Percentiles rank a stretch among this genome's conserved stretches.
Conservation (phyloP, 2,113 vertebrate genomes). For the Euleptes europaea region DNA sequence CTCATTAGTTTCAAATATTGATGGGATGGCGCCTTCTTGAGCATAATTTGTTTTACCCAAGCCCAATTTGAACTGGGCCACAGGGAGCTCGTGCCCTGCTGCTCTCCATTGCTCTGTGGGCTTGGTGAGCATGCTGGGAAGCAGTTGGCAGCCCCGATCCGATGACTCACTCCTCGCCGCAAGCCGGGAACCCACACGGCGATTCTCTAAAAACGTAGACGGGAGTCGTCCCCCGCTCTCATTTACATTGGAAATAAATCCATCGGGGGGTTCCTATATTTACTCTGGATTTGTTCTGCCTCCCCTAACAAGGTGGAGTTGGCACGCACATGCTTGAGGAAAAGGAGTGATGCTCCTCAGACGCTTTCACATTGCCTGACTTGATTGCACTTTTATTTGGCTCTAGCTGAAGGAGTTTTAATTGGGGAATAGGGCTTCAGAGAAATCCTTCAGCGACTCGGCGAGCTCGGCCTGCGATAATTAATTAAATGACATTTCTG, state of each 20-base stretch:
- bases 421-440: slow-evolving; percentile 20
- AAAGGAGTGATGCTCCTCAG: slow-evolving; percentile 18
- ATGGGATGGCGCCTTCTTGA: too few species aligned
- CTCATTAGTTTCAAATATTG: too few species aligned
- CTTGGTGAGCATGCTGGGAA: background rate
- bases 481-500: slow-evolving; percentile 35
- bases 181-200: background rate
- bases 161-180: background rate
- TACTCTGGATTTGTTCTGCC: slow-evolving; percentile 16
- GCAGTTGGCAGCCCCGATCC: background rate
- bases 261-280: background rate
- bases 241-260: slow-evolving; percentile 33
- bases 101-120: too few species aligned
- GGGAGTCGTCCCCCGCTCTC: background rate
- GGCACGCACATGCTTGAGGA: background rate
- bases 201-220: background rate
- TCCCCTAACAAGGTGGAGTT: background rate
- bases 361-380: slow-evolving; percentile 12
- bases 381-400: background rate
- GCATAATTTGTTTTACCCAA: too few species aligned
- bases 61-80: too few species aligned
- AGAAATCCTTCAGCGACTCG: slow-evolving; percentile 23
- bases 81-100: too few species aligned
- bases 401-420: slow-evolving; percentile 33
- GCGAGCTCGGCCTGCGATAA: slow-evolving; percentile 4